Conservation (phyloP, 2,113 vertebrate species). For the Cricetomys ansorgei region DNA sequence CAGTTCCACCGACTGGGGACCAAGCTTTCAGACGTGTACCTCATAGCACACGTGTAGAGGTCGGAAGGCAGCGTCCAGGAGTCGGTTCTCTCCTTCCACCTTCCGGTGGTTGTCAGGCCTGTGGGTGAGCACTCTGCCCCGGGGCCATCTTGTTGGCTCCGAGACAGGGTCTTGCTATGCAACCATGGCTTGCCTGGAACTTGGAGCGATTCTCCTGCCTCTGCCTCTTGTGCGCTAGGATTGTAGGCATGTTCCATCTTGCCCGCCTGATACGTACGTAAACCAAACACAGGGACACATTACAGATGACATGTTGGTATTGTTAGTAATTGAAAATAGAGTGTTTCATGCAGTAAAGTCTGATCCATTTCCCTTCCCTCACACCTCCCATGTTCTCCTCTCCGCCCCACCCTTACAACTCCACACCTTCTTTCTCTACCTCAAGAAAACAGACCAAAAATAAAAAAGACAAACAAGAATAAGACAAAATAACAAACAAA, state of each 20-base stretch:
- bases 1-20: too few species aligned
- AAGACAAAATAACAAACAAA: neutral
- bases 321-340: neutral
- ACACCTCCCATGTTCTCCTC: neutral
- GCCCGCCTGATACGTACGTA: neutral
- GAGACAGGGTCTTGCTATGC: neutral
- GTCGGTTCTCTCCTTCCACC: neutral
- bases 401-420: neutral
- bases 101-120: neutral
- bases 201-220: neutral
- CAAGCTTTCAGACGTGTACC: neutral
- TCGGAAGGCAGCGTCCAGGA: neutral
- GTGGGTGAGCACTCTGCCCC: neutral
- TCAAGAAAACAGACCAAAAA: neutral
- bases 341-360: neutral
- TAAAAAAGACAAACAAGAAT: neutral
- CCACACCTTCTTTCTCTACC: neutral
- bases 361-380: neutral
- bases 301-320: neutral
- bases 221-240: neutral
- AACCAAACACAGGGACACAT: slow-evolving; percentile 1
- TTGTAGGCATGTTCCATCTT: neutral
- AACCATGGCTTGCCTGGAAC: neutral
- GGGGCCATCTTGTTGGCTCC: neutral
- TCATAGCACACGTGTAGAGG: too few species aligned